A percentile compares a stretch with the other conserved stretches of the same genome.
Evolutionary conservation across 2,888 invertebrate species (phyloP).

Genomic region (Parnassius smintheus): DNA sequence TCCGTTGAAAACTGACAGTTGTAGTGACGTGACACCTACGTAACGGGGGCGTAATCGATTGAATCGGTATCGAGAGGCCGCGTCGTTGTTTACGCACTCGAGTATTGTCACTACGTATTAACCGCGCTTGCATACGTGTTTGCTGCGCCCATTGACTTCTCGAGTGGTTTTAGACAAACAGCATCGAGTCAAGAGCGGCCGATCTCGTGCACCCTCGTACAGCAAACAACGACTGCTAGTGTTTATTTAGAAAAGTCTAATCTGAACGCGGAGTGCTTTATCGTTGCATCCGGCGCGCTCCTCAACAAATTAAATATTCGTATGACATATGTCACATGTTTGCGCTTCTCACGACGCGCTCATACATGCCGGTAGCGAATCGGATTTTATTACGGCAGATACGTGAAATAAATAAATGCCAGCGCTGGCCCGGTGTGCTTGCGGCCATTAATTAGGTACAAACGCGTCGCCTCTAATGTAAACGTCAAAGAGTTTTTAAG

Average conservation of each 20-base stretch:
- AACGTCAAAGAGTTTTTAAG: constrained; percentile 61
- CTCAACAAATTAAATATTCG: constrained; percentile 47
- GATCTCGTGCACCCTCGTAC: constrained; percentile 55
- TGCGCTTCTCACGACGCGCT: constrained; percentile 58
- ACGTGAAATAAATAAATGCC: constrained; percentile 3
- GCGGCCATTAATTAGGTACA: not conserved
- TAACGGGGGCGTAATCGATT: constrained; percentile 33
- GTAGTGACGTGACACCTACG: constrained; percentile 41
- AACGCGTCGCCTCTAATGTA: constrained; percentile 33
- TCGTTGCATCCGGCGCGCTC: constrained; percentile 58
- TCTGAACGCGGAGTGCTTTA: constrained; percentile 63
- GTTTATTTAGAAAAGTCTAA: constrained; percentile 69
- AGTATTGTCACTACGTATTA: constrained; percentile 62
- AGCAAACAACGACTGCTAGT: constrained; percentile 55
- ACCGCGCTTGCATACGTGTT: constrained; percentile 59
- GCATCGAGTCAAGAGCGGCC: constrained; percentile 54
- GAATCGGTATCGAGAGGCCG: constrained; percentile 29
- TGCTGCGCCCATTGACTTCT: constrained; percentile 60
- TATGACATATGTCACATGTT: constrained; percentile 44
- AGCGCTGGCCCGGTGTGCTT: not conserved
- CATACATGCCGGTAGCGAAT: constrained; percentile 30
- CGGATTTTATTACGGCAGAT: constrained; percentile 27
- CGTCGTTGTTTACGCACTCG: constrained; percentile 41
- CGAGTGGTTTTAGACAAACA: constrained; percentile 74
- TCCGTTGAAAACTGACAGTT: constrained; percentile 26